Base-by-base conservation (phyloP, 2,888 invertebrate species). In the Pimpla rufipes region DNA sequence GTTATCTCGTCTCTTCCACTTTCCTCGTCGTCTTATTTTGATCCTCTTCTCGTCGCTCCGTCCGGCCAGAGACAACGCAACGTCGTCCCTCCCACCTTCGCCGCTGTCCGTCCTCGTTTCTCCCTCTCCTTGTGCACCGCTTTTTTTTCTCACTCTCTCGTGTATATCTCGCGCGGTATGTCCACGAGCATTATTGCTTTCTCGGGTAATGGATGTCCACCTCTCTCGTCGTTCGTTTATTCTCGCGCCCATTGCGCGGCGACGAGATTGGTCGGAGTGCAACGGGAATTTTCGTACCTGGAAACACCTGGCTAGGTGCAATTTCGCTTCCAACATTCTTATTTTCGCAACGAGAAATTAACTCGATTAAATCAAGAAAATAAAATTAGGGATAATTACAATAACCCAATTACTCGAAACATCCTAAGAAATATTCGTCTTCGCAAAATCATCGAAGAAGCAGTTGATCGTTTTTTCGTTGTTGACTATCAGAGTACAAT, bases 161-260 rank as follows among this genome's bases (percentile, higher is more conserved):
- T 78, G 77, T 67, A 80, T 83, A 81, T 83, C 81, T 79, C 45
- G 73, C 40, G 77, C 77, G 80, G 84, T 85, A 86, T 85, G 81
- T 83, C 79, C 79, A 59, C 85, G 78, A 80, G 83, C 84, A 86
- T 87, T 87, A 87, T 87, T 87, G 86, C 87, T 85, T 87, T 87
- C 83, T 79, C 70, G 85, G 83, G 84, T 79, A 84, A 83, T 83
- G 83, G 83, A 87, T 87, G 86, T 85, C 82, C 85, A 75, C 73
- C 62, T 68, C 68, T 73, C 80, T 80, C 73, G 68, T 52, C 62
- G 79, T 73, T 76, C 76, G 55, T 62, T 71, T 52, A 47, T 68
- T 83, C 59, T 62, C 45, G 35, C 42, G 37, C 76, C 70, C 79
- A 68, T 71, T n/a, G n/a, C n/a, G n/a, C 47, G 68, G 35, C 42